Evolutionary conservation across 92 coral and sea anemone genomes (phyloP).

Genomic region (Porites evermanni): DNA sequence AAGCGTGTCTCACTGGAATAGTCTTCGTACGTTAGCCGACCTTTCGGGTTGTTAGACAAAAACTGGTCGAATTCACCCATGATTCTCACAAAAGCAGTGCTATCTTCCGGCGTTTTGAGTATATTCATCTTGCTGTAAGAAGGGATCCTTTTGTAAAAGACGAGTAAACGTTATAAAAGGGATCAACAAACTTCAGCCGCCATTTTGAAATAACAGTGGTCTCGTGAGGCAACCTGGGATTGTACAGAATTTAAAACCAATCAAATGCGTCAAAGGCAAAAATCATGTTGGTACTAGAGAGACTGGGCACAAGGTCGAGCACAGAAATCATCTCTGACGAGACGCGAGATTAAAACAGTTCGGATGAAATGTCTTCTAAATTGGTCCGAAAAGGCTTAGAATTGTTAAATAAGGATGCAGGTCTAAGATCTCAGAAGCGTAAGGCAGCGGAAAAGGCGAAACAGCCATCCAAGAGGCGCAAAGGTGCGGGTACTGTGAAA

Average conservation of each 20-base stretch:
- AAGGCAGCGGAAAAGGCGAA: conserved; percentile 27
- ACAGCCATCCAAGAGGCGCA: conserved; percentile 36
- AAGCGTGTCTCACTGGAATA: conserved; percentile 8
- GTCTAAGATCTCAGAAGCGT: conserved; percentile 9
- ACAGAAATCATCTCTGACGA: too few relatives aligned
- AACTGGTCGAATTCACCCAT: conserved; percentile 92
- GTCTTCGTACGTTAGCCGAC: conserved; percentile 80
- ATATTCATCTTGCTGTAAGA: conserved; percentile 65
- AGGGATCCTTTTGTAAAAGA: neutral
- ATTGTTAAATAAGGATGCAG: conserved; percentile 61
- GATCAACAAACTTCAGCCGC: conserved; percentile 49
- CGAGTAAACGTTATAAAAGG: neutral
- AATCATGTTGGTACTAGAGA: neutral
- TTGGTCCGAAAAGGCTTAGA: conserved; percentile 87
- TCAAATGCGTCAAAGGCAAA: conserved; percentile 19
- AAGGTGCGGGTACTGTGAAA: conserved; percentile 24
- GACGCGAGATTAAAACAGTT: too few relatives aligned
- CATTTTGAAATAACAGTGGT: conserved; percentile 51
- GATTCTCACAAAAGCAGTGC: conserved; percentile 93
- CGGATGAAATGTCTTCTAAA: conserved; percentile 82
- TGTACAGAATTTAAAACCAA: conserved; percentile 32
- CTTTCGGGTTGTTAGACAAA: conserved; percentile 71
- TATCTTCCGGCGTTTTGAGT: conserved; percentile 95
- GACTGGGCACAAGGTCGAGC: conserved; percentile 9
- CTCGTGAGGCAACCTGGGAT: conserved; percentile 46